Evolutionary conservation across 2,797 vertebrate species (phyloP), one percentile per base, ranked within the genome.

Genomic region (Aphelocoma californica): DNA sequence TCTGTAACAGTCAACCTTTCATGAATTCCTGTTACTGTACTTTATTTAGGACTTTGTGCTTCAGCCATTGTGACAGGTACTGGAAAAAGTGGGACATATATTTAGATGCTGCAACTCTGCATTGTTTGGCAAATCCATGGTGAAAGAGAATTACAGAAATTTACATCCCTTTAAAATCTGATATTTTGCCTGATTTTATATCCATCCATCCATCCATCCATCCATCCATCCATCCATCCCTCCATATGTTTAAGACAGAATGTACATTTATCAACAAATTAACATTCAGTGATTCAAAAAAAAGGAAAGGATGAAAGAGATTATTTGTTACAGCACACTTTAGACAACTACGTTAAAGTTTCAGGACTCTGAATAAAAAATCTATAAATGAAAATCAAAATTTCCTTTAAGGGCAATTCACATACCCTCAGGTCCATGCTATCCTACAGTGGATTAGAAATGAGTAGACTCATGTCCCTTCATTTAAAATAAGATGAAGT

Each of bases 391-490:
- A 83, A 81, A 92, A 48, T 51, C 7, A 57, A 44, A 34, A 18
- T 65, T 78, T 24, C 2, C 18, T 78, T 81, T 69, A 71, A 65
- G 50, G 36, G 4, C 13, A 83, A 44, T 50, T 81, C 8, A 16
- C 14, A 18, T 26, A 9, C 2, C 2, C 18, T 86, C 36, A 61
- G 13, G 1, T 73, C 29, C 7, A 3, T 4, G 2, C 3, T n/a
- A n/a, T 58, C 21, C 3, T 38, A 24, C 12, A 1, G 21, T 38
- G 26, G 5, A 45, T 81, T 61, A 65, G 12, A 42, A 86, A 47
- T 42, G 5, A 65, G 6, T 9, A 57, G 25, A 56, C 5, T 61
- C 14, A 31, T 29, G 14, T 32, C 1, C 4, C 5, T 77, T 79
- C 21, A 25, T 65, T 91, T 93, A 40, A 85, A 81, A 31, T 29